Conservation (phyloP, 2,113 vertebrate species). For the Origma solitaria region DNA sequence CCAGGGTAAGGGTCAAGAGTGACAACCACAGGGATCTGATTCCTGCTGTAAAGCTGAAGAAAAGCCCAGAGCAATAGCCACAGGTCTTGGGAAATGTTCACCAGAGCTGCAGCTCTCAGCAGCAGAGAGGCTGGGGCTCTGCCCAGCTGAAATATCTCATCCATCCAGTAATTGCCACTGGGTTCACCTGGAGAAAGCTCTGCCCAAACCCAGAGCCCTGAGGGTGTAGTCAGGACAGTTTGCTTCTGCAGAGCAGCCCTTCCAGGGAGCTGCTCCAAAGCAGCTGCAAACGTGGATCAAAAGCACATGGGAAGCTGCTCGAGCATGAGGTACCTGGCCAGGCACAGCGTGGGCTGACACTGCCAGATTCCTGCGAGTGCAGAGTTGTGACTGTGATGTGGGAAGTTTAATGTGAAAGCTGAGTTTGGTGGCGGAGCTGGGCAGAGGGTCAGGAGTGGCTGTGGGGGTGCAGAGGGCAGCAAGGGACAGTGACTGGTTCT, state of each 20-base stretch:
- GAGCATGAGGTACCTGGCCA: neutral
- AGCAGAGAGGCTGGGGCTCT: neutral
- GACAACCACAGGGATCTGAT: neutral
- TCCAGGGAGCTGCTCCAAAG: neutral
- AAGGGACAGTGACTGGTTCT: neutral
- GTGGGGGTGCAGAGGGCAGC: neutral
- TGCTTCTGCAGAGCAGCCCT: neutral
- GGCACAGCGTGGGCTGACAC: neutral
- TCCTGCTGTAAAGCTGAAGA: neutral
- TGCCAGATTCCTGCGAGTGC: neutral
- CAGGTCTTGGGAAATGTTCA: neutral
- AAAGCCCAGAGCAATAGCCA: neutral
- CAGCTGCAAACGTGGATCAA: neutral
- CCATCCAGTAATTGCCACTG: neutral
- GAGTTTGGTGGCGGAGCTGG: neutral
- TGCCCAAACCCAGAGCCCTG: neutral
- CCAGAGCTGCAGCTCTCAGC: neutral
- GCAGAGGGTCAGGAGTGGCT: rapidly evolving
- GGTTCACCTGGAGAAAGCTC: neutral
- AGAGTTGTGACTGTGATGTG: neutral
- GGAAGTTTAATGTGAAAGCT: neutral
- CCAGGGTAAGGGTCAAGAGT: neutral
- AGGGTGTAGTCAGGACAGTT: neutral
- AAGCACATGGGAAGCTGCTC: neutral
- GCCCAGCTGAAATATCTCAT: neutral